Percentiles rank a stretch among this genome's conserved stretches.
These are phyloP conservation scores for Nemotelus nigrinus DNA, from an alignment of 2,888 invertebrate genomes.

Conservation along the genomic window DNA sequence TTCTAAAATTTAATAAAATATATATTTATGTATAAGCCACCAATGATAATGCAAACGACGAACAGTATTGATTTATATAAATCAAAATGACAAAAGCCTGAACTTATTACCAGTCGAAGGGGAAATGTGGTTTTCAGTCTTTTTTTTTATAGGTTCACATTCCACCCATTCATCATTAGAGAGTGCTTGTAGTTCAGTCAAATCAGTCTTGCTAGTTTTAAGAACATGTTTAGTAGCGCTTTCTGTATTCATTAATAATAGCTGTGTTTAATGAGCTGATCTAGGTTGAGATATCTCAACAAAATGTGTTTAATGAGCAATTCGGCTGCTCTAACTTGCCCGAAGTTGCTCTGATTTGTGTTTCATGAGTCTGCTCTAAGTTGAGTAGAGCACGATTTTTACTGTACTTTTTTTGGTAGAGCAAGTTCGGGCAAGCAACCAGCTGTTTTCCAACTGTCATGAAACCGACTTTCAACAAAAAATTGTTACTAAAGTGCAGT, in stretches of 20 bases:
- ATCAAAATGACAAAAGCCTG: background rate
- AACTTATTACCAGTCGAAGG: background rate
- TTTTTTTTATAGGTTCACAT: background rate
- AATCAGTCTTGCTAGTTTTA: constrained; percentile 5
- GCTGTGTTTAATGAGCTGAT: too few relatives aligned
- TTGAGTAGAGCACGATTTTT: too few relatives aligned
- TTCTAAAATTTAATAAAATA: background rate
- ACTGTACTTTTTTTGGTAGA: too few relatives aligned
- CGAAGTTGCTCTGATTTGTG: too few relatives aligned
- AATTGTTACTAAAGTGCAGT: too few relatives aligned
- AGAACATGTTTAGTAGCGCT: background rate
- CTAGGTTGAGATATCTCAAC: too few relatives aligned
- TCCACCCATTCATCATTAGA: background rate
- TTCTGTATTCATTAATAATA: background rate
- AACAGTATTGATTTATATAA: background rate
- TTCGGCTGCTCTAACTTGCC: too few relatives aligned
- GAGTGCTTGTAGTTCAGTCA: background rate
- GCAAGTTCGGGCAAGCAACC: too few relatives aligned
- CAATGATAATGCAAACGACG: background rate
- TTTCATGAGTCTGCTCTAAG: too few relatives aligned
- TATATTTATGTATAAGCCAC: background rate
- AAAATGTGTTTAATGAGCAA: too few relatives aligned
- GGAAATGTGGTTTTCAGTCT: background rate
- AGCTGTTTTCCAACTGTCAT: too few relatives aligned
- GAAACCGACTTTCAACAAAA: too few relatives aligned